These are phyloP conservation scores for Copidosoma floridanum DNA, from an alignment of 1,140 invertebrate genomes.

Conservation along the genomic window DNA sequence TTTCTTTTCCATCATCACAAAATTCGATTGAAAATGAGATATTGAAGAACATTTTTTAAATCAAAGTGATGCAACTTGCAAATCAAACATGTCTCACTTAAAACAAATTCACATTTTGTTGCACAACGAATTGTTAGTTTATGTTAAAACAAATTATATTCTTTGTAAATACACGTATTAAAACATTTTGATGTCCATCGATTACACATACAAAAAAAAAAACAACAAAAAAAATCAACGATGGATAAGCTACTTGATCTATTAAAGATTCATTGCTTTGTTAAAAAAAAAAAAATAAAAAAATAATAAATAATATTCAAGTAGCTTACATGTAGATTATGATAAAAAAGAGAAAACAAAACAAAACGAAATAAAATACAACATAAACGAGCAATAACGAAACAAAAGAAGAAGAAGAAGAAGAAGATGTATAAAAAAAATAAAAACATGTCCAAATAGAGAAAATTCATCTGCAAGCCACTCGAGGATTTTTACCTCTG, in stretches of 20 bases:
- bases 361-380: background rate
- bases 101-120: background rate
- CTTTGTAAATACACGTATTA: no score
- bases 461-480: slow-evolving; percentile 15
- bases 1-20: no score
- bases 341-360: no score
- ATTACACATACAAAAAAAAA: background rate
- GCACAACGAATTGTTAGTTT: slow-evolving; percentile 10
- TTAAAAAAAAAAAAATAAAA: no score
- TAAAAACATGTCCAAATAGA: no score
- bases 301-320: no score
- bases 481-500: slow-evolving; percentile 68
- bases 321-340: no score
- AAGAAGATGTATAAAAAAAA: background rate
- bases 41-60: no score
- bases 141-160: slow-evolving; percentile 5
- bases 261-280: background rate
- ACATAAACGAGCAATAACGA: background rate
- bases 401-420: background rate
- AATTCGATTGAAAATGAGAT: no score
- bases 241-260: background rate
- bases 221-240: background rate
- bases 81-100: no score
- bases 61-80: no score
- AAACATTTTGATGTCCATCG: background rate